Percentiles rank a stretch among this genome's conserved stretches.
These are phyloP conservation scores for Eupithecia tripunctaria DNA, from an alignment of 2,888 invertebrate genomes.

Conservation along the genomic window DNA sequence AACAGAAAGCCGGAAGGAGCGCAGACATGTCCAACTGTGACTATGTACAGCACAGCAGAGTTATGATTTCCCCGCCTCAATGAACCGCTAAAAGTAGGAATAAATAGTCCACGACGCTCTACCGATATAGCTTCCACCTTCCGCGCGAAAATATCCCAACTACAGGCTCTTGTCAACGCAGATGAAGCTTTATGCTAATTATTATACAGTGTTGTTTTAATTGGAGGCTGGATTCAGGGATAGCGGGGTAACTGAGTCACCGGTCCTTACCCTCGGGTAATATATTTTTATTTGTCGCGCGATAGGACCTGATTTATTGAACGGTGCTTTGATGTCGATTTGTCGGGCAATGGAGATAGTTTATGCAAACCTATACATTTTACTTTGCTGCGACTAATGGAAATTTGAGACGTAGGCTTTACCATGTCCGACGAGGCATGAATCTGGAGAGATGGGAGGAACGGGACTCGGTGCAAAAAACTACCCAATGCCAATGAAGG, in stretches of 20 bases:
- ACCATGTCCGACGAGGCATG: neutral
- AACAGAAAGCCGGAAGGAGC: constrained; percentile 30
- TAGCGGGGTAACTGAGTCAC: constrained; percentile 59
- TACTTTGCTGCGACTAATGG: neutral
- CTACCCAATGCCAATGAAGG: neutral
- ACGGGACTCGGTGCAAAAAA: neutral
- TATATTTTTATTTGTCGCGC: constrained; percentile 47
- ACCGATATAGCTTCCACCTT: constrained; percentile 43
- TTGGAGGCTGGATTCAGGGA: constrained; percentile 18
- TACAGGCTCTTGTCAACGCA: constrained; percentile 33
- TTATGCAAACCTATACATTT: neutral
- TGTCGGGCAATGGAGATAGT: constrained; percentile 15
- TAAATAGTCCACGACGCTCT: constrained; percentile 60
- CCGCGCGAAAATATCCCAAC: constrained; percentile 34
- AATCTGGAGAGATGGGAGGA: neutral
- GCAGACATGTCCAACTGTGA: constrained; percentile 36
- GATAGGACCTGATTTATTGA: constrained; percentile 41
- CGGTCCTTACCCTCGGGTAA: constrained; percentile 75
- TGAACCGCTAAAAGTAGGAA: constrained; percentile 62
- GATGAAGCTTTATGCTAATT: constrained; percentile 43
- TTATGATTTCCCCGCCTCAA: constrained; percentile 59
- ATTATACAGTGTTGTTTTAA: constrained; percentile 39
- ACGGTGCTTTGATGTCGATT: constrained; percentile 35
- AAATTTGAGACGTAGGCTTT: neutral
- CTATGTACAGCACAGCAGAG: constrained; percentile 35